These are phyloP conservation scores for Thalassaphorura encarpata DNA, from an alignment of 1,140 invertebrate genomes.

Conservation along the genomic window DNA sequence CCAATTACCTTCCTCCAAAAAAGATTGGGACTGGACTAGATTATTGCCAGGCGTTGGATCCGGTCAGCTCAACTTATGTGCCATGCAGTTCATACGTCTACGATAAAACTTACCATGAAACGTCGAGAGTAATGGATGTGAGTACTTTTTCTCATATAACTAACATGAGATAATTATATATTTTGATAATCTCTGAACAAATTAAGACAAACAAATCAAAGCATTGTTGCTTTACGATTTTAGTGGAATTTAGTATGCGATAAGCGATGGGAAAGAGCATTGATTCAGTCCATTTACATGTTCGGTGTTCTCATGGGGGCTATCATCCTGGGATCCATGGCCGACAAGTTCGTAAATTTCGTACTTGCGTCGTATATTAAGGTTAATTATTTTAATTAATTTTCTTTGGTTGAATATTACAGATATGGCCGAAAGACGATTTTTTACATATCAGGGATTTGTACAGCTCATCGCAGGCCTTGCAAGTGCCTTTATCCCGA, in stretches of 20 bases:
- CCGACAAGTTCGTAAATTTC: constrained; percentile 55
- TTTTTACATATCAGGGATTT: constrained; percentile 50
- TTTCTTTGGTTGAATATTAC: background rate
- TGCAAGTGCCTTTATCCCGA: constrained; percentile 22
- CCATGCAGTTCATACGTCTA: constrained; percentile 14
- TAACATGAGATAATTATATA: background rate
- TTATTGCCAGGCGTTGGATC: constrained; percentile 12
- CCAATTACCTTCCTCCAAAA: constrained; percentile 3
- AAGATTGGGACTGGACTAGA: constrained; percentile 13
- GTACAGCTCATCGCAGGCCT: constrained; percentile 30
- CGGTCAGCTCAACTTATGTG: background rate
- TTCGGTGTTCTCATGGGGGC: constrained; percentile 79
- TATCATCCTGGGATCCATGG: constrained; percentile 67
- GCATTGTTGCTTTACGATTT: constrained; percentile 17
- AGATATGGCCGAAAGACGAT: constrained; percentile 64
- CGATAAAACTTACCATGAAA: constrained; percentile 11
- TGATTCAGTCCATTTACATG: constrained; percentile 73
- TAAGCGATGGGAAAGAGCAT: constrained; percentile 62
- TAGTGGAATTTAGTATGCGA: constrained; percentile 77
- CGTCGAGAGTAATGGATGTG: constrained; percentile 24
- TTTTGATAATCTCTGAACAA: background rate
- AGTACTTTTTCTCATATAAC: background rate
- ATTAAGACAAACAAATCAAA: constrained; percentile 7
- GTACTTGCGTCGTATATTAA: background rate
- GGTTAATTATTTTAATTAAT: background rate